These are phyloP conservation scores for Tauraco erythrolophus DNA, from an alignment of 2,113 vertebrate genomes.

Conservation along the genomic window DNA sequence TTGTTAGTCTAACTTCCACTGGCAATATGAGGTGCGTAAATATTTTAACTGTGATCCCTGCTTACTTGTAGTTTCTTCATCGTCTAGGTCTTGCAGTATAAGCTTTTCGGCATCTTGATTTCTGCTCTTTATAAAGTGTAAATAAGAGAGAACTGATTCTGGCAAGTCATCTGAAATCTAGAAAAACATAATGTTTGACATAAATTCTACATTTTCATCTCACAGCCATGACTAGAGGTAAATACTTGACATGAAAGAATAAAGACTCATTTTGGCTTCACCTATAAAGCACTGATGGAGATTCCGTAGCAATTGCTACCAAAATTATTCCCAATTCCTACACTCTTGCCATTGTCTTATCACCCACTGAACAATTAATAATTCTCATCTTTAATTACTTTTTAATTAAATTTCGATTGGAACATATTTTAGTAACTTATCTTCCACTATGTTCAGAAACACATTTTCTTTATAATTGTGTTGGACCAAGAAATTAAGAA, in stretches of 20 bases:
- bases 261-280: not conserved
- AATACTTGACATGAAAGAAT: not conserved
- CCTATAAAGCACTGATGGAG: not conserved
- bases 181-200: not conserved
- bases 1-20: not conserved
- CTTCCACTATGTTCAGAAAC: not conserved
- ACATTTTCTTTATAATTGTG: not conserved
- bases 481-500: not conserved
- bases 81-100: constrained; percentile 80
- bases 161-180: constrained; percentile 81
- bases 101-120: constrained; percentile 79
- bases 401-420: not conserved
- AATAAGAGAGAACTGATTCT: constrained; percentile 82
- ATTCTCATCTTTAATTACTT: not conserved
- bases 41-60: not conserved
- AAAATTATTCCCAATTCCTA: not conserved
- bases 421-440: not conserved
- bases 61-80: constrained; percentile 72
- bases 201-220: not conserved
- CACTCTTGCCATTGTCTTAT: not conserved
- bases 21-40: not conserved
- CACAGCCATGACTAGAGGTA: not conserved
- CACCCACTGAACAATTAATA: not conserved
- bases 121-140: constrained; percentile 79
- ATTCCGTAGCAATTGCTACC: not conserved